Base-by-base conservation (phyloP, 2,797 vertebrate species). In the Anabas testudineus region DNA sequence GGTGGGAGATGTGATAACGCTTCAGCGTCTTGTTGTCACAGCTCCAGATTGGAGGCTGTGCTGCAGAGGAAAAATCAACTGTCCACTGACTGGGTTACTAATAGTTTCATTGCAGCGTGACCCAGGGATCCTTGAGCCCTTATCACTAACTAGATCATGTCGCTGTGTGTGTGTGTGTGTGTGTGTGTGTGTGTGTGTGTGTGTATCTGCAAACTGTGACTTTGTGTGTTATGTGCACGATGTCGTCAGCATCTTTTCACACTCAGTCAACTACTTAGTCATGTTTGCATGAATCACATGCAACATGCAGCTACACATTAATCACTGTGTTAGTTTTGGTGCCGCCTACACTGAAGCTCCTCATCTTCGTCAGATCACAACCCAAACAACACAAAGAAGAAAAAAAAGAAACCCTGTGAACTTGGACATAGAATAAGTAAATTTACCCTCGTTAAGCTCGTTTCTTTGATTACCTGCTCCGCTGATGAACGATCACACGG, bases 281-380 rank as follows among this genome's bases (percentile, higher is more conserved):
- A 86, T 78, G 74, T 85, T 81, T 80, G 68, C 64, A 48, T 83
- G 86, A 85, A 80, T 87, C 75, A 80, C 71, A n/a, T n/a, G n/a
- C n/a, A 78, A 81, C 86, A 81, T 32, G 73, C 67, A 83, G 86
- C 67, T 82, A 71, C 76, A 83, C 81, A 82, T 86, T 82, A 74
- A 79, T 87, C 76, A 78, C 42, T 42, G 66, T 21, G 39, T 78
- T 62, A 63, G 76, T 76, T 51, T 15, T 21, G 55, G 48, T 21
- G 56, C 71, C 75, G 74, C 82, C 80, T n/a, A 78, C 75, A 5
- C 75, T 1, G 59, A 57, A 22, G 30, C 67, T 72, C 45, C 22
- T 65, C 67, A 37, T 59, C 57, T 61, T 41, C 30, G 58, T 67
- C 60, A 45, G 41, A 74, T 75, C 74, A 63, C 53, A 39, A 71